Evolutionary conservation across 2,888 invertebrate species (phyloP), one percentile per base, ranked within the genome.

Genomic region (Mythimna pallens): DNA sequence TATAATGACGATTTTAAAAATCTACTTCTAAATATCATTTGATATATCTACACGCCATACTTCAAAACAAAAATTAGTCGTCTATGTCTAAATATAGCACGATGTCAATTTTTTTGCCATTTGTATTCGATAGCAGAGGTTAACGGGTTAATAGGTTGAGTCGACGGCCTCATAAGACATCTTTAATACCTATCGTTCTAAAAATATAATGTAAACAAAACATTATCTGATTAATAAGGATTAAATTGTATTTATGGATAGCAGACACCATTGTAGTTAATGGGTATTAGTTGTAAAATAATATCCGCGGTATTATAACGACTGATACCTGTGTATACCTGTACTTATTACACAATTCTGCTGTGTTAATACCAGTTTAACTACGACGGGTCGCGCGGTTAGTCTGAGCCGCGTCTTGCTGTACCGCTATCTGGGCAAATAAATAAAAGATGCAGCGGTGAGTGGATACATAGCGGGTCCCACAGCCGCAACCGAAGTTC

Each of bases 361-460:
- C 90, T 90, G 89, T 90, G 89, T 91, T 90, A 91, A 92, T 94
- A 93, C 95, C 94, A 94, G 95, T 95, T 94, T 93, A 90, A 90
- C 91, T 84, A 89, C 89, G 89, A 87, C 89, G 84, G 87, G 91
- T 92, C 91, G 90, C 89, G 90, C 90, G 91, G 92, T 91, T 87
- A 88, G 87, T 87, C 86, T 86, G 80, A 84, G 87, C 86, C 81
- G 89, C 91, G 89, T 82, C 89, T 89, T 88, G 88, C 90, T 93
- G 92, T 95, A 96, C 96, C 96, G 96, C 96, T 96, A 96, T 95
- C 93, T 94, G 91, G 86, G 93, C 92, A 89, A 95, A 95, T 95
- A 96, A 95, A 96, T 96, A 96, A 95, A 94, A 95, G 95, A 95
- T 95, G 95, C 95, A 94, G 85, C 91, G 90, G 92, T 89, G 94